Evolutionary conservation across 1,140 invertebrate genomes (phyloP).

Genomic region (Magallana ariakensis): DNA sequence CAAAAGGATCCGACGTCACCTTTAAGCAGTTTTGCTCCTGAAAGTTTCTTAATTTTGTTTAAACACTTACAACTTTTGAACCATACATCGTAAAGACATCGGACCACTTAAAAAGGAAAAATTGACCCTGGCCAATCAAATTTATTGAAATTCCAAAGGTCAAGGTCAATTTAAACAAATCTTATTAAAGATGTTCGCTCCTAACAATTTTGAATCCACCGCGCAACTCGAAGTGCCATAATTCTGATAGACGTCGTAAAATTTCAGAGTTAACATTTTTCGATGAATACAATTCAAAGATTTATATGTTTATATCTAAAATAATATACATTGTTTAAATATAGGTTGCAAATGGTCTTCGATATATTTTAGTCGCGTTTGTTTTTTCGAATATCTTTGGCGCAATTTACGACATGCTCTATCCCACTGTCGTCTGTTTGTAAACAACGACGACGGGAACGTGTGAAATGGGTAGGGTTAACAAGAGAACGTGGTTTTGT

Average conservation of each 20-base stretch:
- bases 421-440: conserved; percentile 10
- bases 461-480: neutral
- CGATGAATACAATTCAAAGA: neutral
- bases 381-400: neutral
- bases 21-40: too few species aligned
- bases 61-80: too few species aligned
- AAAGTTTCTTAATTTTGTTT: too few species aligned
- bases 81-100: too few species aligned
- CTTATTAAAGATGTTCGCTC: neutral
- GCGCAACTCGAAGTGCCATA: neutral
- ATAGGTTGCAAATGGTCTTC: neutral
- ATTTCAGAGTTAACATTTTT: neutral
- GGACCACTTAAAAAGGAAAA: too few species aligned
- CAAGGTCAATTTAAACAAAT: too few species aligned
- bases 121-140: too few species aligned
- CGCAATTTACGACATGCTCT: conserved; percentile 11
- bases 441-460: neutral
- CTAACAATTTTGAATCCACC: neutral
- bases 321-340: neutral
- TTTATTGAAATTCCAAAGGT: too few species aligned
- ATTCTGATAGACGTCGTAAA: neutral
- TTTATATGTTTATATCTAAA: neutral
- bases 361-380: neutral
- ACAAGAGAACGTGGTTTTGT: neutral
- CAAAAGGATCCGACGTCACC: too few species aligned